These are phyloP conservation scores for Bedellia somnulentella DNA, from an alignment of 2,888 invertebrate genomes.

Conservation along the genomic window DNA sequence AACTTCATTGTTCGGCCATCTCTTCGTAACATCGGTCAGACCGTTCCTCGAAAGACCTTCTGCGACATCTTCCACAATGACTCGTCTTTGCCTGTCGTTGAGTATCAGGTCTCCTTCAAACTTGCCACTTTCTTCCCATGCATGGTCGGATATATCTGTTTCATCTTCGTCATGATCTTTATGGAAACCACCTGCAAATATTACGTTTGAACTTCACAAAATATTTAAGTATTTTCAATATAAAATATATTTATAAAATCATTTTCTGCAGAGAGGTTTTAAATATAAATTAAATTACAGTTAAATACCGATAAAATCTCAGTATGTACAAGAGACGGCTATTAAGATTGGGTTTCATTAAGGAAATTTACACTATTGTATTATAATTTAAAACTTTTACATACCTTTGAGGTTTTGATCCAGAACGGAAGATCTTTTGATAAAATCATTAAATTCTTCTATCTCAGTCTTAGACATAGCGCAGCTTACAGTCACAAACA, in stretches of 20 bases:
- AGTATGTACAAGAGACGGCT: too few species aligned
- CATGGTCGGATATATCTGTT: constrained; percentile 30
- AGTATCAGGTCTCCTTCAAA: constrained; percentile 57
- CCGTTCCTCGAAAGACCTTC: constrained; percentile 49
- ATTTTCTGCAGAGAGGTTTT: not conserved
- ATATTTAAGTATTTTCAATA: not conserved
- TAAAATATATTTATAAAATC: not conserved
- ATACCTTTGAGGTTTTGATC: constrained; percentile 47
- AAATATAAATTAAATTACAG: too few species aligned
- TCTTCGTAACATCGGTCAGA: constrained; percentile 37
- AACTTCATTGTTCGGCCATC: constrained; percentile 50
- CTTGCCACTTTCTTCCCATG: constrained; percentile 54
- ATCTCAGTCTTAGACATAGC: constrained; percentile 35
- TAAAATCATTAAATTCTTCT: constrained; percentile 41
- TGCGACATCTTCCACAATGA: constrained; percentile 38
- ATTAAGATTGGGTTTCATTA: not conserved
- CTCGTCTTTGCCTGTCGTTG: constrained; percentile 41
- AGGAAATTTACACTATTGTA: not conserved
- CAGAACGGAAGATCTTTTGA: constrained; percentile 38
- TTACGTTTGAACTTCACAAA: not conserved
- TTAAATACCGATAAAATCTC: too few species aligned
- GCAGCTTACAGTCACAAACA: constrained; percentile 31
- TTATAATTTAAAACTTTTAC: constrained; percentile 12
- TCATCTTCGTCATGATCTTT: constrained; percentile 31
- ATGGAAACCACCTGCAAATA: constrained; percentile 8